These are phyloP conservation scores for Tetramorium alpestre DNA, from an alignment of 1,140 invertebrate species.

Conservation along the genomic window DNA sequence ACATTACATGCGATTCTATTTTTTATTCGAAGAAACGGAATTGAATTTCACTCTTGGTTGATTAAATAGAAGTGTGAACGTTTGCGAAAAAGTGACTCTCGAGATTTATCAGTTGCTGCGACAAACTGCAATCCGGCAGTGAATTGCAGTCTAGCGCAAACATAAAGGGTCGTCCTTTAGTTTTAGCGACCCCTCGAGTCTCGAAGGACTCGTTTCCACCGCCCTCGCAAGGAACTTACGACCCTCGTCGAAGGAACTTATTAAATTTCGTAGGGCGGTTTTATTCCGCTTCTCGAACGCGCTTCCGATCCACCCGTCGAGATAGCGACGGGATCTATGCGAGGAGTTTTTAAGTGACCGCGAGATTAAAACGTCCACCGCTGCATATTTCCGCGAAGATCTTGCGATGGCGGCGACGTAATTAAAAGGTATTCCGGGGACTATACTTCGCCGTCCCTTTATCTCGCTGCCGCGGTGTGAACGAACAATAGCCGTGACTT, in stretches of 20 bases:
- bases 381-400: constrained; percentile 69
- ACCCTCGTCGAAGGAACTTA: constrained; percentile 79
- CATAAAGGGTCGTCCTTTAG: constrained; percentile 77
- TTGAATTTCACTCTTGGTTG: neutral
- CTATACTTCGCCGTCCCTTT: constrained; percentile 56
- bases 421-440: constrained; percentile 58
- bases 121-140: constrained; percentile 51
- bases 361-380: constrained; percentile 81
- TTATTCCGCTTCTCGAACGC: constrained; percentile 77
- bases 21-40: neutral
- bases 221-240: constrained; percentile 77
- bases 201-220: constrained; percentile 77
- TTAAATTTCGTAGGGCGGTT: constrained; percentile 83
- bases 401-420: constrained; percentile 44
- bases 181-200: constrained; percentile 72
- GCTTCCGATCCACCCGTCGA: constrained; percentile 74
- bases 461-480: constrained; percentile 31
- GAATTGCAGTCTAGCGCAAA: constrained; percentile 66
- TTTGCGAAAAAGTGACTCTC: constrained; percentile 31
- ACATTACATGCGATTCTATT: neutral
- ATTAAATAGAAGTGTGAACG: neutral
- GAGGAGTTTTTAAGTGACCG: constrained; percentile 81
- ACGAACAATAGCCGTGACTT: constrained; percentile 54
- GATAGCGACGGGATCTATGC: constrained; percentile 78
- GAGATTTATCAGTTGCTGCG: constrained; percentile 64